Conservation (phyloP, 1,140 invertebrate genomes). For the Drosophila chauvacae region DNA sequence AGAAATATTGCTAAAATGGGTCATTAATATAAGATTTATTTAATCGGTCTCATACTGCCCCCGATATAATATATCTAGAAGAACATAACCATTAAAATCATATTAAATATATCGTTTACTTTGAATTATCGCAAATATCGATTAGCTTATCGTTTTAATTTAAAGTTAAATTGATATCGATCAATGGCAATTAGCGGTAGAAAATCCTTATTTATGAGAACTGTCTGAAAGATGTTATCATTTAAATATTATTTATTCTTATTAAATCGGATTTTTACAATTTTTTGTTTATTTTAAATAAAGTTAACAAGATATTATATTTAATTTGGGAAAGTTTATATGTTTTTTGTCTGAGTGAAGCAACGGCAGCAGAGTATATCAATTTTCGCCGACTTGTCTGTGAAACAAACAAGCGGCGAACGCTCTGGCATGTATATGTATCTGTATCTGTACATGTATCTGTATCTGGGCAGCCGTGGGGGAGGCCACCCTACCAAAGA, state of each 20-base stretch:
- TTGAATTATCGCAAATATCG: neutral
- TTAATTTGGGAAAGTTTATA: neutral
- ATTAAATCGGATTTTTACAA: too few species aligned
- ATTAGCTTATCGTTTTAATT: neutral
- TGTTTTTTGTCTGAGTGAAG: slow-evolving; percentile 8
- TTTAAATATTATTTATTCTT: neutral
- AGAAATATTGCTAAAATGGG: neutral
- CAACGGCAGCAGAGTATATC: slow-evolving; percentile 50
- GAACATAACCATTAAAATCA: neutral
- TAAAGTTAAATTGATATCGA: neutral
- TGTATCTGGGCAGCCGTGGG: slow-evolving; percentile 36
- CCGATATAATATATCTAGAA: neutral
- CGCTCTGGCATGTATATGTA: slow-evolving; percentile 38
- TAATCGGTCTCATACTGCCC: neutral
- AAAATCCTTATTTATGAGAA: neutral
- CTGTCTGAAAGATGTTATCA: neutral
- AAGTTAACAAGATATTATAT: neutral
- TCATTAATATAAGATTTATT: neutral
- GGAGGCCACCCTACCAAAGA: slow-evolving; percentile 34
- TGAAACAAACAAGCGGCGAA: slow-evolving; percentile 38
- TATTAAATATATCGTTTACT: neutral
- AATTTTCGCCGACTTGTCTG: slow-evolving; percentile 66
- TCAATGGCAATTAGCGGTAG: neutral
- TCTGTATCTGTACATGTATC: slow-evolving; percentile 21
- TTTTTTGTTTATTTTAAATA: too few species aligned